phyloP scores from a whole-genome alignment of 2,888 invertebrate species.

The Rapana venosa region DNA sequence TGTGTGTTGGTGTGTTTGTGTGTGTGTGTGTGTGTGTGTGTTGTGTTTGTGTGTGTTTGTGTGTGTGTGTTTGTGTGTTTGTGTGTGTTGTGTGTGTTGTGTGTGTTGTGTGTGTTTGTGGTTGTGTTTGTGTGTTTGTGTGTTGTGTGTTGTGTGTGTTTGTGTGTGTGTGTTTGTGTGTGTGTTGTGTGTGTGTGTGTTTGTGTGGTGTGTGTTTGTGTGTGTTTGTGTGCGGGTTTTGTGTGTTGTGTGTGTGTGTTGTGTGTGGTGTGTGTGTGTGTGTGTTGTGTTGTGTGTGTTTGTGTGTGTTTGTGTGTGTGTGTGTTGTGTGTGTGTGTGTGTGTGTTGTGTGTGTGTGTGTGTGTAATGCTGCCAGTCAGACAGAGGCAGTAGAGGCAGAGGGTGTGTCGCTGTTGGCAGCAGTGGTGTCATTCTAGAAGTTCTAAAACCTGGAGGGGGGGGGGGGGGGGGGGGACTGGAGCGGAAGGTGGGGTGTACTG shows the following conservation, averaged over 20 bases:
- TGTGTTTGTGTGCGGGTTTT: neutral
- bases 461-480: too few species aligned
- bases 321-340: neutral
- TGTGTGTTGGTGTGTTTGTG: too few species aligned
- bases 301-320: neutral
- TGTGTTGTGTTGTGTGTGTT: neutral
- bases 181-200: neutral
- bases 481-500: too few species aligned
- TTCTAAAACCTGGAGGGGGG: too few species aligned
- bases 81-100: neutral
- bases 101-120: neutral
- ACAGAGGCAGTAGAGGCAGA: too few species aligned
- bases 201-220: neutral
- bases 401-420: too few species aligned
- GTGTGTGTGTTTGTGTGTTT: neutral
- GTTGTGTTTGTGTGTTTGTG: neutral
- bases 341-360: neutral
- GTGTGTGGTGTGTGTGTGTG: neutral
- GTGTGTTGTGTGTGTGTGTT: neutral
- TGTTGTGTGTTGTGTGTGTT: neutral
- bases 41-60: neutral
- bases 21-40: slow-evolving; percentile 1
- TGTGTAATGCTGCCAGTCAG: neutral
- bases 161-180: neutral
- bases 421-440: too few species aligned